Evolutionary conservation across 1,140 invertebrate genomes (phyloP).

Genomic region (Drosophila saltans): DNA sequence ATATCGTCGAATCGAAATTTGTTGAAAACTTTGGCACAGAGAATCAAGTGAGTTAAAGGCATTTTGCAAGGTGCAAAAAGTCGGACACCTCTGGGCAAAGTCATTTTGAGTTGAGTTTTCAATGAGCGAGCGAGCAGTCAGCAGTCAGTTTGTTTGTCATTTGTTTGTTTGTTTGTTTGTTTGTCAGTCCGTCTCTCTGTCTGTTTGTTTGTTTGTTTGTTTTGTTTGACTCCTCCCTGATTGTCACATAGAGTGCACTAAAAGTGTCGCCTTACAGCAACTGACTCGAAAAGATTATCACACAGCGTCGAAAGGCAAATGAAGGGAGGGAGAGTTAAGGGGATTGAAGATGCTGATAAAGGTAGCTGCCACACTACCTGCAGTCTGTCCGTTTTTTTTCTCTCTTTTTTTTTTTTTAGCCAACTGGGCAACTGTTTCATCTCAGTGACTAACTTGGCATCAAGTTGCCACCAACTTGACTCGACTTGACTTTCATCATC

Average conservation of each 20-base stretch:
- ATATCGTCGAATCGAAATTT: background rate
- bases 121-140: slow-evolving; percentile 15
- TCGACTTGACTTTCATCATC: slow-evolving; percentile 64
- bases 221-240: slow-evolving; percentile 23
- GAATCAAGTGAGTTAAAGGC: background rate
- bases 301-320: background rate
- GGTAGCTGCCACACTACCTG: slow-evolving; percentile 28
- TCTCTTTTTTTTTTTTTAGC: slow-evolving; percentile 31
- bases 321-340: background rate
- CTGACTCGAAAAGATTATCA: slow-evolving; percentile 51
- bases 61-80: slow-evolving; percentile 22
- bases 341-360: slow-evolving; percentile 34
- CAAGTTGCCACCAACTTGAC: slow-evolving; percentile 58
- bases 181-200: slow-evolving; percentile 5
- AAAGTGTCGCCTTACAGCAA: slow-evolving; percentile 65
- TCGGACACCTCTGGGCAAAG: slow-evolving; percentile 1
- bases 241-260: slow-evolving; percentile 57
- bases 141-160: slow-evolving; percentile 5
- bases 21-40: slow-evolving; percentile 6
- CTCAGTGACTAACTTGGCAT: slow-evolving; percentile 56
- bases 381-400: slow-evolving; percentile 15
- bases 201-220: slow-evolving; percentile 38
- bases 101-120: slow-evolving; percentile 30
- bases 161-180: slow-evolving; percentile 10
- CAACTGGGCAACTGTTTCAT: slow-evolving; percentile 47